A percentile compares a stretch with the other conserved stretches of the same genome.
phyloP scores from a whole-genome alignment of 2,113 vertebrate species.

The Emydura subglobosa region DNA sequence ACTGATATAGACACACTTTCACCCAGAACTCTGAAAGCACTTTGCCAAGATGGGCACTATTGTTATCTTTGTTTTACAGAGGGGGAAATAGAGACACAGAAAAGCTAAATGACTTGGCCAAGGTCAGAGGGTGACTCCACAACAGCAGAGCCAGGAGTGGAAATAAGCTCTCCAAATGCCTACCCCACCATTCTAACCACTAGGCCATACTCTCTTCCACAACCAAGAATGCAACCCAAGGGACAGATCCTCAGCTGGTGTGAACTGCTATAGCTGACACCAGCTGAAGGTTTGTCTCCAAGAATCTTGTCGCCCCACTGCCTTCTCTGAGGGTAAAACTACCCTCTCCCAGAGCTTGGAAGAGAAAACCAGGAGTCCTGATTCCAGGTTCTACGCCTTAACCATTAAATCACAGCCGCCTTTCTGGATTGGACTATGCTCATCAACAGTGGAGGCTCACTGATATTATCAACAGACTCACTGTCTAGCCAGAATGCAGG shows the following conservation, averaged over 20 bases:
- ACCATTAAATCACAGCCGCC: neutral
- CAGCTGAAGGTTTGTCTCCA: neutral
- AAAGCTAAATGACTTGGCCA: neutral
- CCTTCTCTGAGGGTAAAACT: neutral
- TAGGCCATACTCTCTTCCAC: too few relatives aligned
- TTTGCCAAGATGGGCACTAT: neutral
- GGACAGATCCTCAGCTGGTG: neutral
- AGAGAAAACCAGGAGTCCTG: neutral
- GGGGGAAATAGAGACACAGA: neutral
- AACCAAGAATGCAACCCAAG: neutral
- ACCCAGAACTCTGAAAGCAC: neutral
- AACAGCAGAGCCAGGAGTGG: neutral
- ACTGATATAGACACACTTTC: neutral
- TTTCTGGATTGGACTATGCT: neutral
- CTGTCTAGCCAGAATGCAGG: neutral
- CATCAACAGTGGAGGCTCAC: neutral
- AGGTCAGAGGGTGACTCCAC: neutral
- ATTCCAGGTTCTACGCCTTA: neutral
- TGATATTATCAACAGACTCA: neutral
- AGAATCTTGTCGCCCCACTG: neutral
- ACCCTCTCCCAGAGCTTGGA: neutral
- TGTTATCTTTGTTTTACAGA: neutral
- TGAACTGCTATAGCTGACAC: neutral
- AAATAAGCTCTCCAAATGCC: neutral
- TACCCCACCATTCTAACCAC: neutral